Percentiles rank a stretch among this genome's conserved stretches.
Conservation (phyloP, 1,140 invertebrate species). For the Diabrotica undecimpunctata region DNA sequence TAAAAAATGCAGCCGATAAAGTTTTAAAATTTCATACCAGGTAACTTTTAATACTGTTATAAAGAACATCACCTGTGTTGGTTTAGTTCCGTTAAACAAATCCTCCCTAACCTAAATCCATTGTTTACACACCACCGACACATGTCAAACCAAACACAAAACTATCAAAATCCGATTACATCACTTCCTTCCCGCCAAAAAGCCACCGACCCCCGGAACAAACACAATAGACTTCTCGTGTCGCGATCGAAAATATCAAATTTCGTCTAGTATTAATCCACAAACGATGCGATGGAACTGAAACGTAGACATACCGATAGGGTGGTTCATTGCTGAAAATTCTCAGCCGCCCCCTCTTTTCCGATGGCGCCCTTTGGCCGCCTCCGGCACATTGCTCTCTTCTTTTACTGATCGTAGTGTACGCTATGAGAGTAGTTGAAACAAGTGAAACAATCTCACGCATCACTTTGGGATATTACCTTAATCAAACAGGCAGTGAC, state of each 20-base stretch:
- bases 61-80: too few relatives aligned
- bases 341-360: conserved; percentile 12
- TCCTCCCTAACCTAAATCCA: too few relatives aligned
- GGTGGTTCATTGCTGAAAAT: conserved; percentile 16
- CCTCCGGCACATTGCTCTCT: conserved; percentile 18
- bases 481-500: conserved; percentile 41
- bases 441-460: conserved; percentile 44
- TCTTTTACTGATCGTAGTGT: background rate
- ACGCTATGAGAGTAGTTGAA: conserved; percentile 23
- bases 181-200: background rate
- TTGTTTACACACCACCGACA: background rate
- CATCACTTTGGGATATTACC: conserved; percentile 41
- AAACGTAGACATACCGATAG: conserved; percentile 19
- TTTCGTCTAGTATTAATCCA: conserved; percentile 28
- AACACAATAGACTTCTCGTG: background rate
- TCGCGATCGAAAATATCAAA: conserved; percentile 22
- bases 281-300: conserved; percentile 22
- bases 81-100: too few relatives aligned
- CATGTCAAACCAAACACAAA: background rate
- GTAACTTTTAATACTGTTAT: too few relatives aligned
- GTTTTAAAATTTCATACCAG: too few relatives aligned
- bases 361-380: conserved; percentile 12
- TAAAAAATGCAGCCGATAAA: too few relatives aligned
- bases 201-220: background rate
- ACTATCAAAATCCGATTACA: background rate